These are phyloP conservation scores for Drosophila merina DNA, from an alignment of 2,888 invertebrate genomes.

Conservation along the genomic window DNA sequence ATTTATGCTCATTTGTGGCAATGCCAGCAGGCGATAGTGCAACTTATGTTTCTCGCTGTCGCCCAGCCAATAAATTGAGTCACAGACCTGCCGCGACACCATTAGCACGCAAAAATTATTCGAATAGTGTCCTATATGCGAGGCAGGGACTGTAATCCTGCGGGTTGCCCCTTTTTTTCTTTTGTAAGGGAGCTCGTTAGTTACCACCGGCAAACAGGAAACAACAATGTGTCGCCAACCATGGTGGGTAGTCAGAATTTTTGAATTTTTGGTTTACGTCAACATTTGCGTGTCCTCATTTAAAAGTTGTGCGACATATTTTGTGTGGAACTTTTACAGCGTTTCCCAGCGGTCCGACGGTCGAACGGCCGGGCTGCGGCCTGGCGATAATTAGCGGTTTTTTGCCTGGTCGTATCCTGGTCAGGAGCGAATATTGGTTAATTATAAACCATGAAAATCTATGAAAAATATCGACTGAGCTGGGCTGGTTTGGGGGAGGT, in stretches of 20 bases:
- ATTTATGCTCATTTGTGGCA: slow-evolving; percentile 58
- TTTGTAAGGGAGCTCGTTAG: slow-evolving; percentile 45
- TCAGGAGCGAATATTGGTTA: slow-evolving; percentile 45
- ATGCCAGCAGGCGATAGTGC: slow-evolving; percentile 71
- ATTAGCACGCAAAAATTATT: neutral
- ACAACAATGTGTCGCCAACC: slow-evolving; percentile 40
- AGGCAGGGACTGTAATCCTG: slow-evolving; percentile 39
- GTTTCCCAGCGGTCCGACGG: neutral
- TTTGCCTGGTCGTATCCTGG: slow-evolving; percentile 28
- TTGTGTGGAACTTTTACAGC: slow-evolving; percentile 43
- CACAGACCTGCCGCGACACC: slow-evolving; percentile 16
- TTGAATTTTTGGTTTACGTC: slow-evolving; percentile 35
- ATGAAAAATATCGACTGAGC: slow-evolving; percentile 20
- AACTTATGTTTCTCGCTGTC: slow-evolving; percentile 73
- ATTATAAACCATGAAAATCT: slow-evolving; percentile 47
- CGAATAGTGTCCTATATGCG: slow-evolving; percentile 3
- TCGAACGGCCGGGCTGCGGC: slow-evolving; percentile 7
- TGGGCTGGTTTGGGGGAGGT: neutral
- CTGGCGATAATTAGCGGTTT: slow-evolving; percentile 52
- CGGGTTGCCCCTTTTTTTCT: neutral
- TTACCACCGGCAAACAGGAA: slow-evolving; percentile 35
- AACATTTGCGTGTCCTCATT: slow-evolving; percentile 43
- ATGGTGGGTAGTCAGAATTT: slow-evolving; percentile 24
- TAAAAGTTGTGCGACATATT: slow-evolving; percentile 57
- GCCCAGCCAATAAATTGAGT: slow-evolving; percentile 72